phyloP scores from a whole-genome alignment of 2,113 vertebrate species.

The Tetraodon nigroviridis region DNA sequence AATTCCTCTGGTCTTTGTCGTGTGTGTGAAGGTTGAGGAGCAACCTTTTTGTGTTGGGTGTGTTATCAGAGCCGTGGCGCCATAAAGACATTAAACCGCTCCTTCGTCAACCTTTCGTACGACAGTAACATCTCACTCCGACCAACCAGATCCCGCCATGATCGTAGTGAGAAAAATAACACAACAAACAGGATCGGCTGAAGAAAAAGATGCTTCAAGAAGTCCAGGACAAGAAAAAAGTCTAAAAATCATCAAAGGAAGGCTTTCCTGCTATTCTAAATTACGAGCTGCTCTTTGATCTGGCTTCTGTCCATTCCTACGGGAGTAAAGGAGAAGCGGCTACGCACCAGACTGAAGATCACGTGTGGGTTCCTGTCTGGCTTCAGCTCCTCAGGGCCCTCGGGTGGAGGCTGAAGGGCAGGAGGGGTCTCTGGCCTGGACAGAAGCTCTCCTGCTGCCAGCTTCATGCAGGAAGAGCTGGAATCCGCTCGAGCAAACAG shows the following conservation, averaged over 20 bases:
- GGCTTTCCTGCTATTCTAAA: too few species aligned
- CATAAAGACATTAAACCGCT: conserved; percentile 28
- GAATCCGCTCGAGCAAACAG: conserved; percentile 51
- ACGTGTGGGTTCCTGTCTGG: conserved; percentile 2
- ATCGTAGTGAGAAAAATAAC: conserved; percentile 4
- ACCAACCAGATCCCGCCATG: conserved; percentile 6
- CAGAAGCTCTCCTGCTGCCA: too few species aligned
- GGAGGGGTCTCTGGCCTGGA: too few species aligned
- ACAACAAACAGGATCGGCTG: neutral
- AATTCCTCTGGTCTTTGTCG: too few species aligned
- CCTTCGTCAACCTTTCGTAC: conserved; percentile 46
- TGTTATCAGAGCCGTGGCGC: conserved; percentile 15
- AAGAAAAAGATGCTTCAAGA: neutral
- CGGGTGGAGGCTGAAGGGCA: too few species aligned
- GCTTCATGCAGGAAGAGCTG: conserved; percentile 13
- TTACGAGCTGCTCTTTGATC: too few species aligned
- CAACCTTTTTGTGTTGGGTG: neutral
- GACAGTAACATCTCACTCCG: neutral
- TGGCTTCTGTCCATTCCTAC: too few species aligned
- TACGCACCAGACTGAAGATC: conserved; percentile 30
- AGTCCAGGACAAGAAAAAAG: too few species aligned
- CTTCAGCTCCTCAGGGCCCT: neutral
- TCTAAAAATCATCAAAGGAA: neutral
- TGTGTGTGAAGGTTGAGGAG: too few species aligned
- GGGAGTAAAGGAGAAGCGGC: neutral